A percentile compares a stretch with the other conserved stretches of the same genome.
Evolutionary conservation across 2,113 vertebrate genomes (phyloP).

Genomic region (Echinops telfairi): DNA sequence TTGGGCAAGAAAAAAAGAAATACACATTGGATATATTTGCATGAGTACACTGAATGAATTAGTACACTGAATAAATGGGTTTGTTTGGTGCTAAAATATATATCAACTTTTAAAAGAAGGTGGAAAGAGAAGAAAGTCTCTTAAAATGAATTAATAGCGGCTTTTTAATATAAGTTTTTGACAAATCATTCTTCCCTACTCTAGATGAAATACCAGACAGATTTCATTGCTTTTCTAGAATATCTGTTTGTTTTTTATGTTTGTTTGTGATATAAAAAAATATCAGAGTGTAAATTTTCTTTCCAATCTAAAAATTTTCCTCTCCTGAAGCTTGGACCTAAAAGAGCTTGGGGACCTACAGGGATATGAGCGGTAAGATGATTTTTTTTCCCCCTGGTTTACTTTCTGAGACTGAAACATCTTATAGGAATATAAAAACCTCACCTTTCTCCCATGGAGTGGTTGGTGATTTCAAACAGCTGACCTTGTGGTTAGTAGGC

Average conservation of each 20-base stretch:
- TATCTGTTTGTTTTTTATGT: too few relatives aligned
- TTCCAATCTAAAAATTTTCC: background rate
- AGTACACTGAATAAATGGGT: background rate
- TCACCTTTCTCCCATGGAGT: too few relatives aligned
- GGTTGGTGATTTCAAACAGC: too few relatives aligned
- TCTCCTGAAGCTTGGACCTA: background rate
- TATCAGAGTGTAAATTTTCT: background rate
- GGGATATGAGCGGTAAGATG: too few relatives aligned
- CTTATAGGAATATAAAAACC: too few relatives aligned
- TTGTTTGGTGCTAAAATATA: background rate
- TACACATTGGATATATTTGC: background rate
- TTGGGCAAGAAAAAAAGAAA: background rate
- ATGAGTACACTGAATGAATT: background rate
- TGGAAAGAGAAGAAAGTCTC: background rate
- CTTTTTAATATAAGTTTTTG: background rate
- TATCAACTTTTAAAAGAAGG: too few relatives aligned
- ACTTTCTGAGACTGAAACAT: too few relatives aligned
- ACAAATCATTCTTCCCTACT: background rate
- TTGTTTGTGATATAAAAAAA: background rate
- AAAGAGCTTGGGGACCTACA: background rate
- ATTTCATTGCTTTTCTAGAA: background rate
- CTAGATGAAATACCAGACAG: slow-evolving; percentile 20
- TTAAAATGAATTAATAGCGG: background rate
- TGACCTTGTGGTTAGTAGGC: too few relatives aligned
- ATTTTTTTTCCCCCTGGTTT: background rate